A percentile compares a stretch with the other conserved stretches of the same genome.
phyloP scores from a whole-genome alignment of 2,888 invertebrate species.

The Congeria kusceri region DNA sequence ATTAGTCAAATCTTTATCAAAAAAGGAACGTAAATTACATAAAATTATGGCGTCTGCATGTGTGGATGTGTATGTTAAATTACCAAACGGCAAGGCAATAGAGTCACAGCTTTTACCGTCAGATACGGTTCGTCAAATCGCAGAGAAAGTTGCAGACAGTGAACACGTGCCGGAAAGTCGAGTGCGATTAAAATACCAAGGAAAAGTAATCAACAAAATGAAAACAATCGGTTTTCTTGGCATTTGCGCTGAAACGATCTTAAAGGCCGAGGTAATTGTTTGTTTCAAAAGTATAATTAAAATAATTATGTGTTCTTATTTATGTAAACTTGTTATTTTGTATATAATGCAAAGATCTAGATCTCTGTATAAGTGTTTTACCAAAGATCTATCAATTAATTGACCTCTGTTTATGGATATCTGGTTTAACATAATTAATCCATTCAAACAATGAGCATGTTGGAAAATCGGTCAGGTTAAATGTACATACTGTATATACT shows the following conservation, averaged over 20 bases:
- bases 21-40: neutral
- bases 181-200: conserved; percentile 79
- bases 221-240: conserved; percentile 77
- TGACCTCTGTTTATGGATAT: too few relatives aligned
- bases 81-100: conserved; percentile 73
- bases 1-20: neutral
- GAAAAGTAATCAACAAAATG: conserved; percentile 74
- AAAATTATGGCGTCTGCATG: conserved; percentile 63
- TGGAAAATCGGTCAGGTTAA: too few relatives aligned
- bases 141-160: conserved; percentile 63
- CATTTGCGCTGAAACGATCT: conserved; percentile 78
- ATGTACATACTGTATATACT: too few relatives aligned
- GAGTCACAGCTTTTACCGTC: conserved; percentile 60
- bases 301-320: too few relatives aligned
- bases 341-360: too few relatives aligned
- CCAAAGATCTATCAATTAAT: too few relatives aligned
- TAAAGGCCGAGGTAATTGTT: conserved; percentile 79
- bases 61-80: conserved; percentile 76
- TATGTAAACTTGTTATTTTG: too few relatives aligned
- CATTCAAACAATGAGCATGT: too few relatives aligned
- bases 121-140: conserved; percentile 63
- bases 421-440: too few relatives aligned
- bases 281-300: too few relatives aligned
- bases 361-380: too few relatives aligned
- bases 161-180: conserved; percentile 67